A percentile compares a stretch with the other conserved stretches of the same genome.
Conservation (phyloP, 2,888 invertebrate species). For the Choristoneura rosaceana region DNA sequence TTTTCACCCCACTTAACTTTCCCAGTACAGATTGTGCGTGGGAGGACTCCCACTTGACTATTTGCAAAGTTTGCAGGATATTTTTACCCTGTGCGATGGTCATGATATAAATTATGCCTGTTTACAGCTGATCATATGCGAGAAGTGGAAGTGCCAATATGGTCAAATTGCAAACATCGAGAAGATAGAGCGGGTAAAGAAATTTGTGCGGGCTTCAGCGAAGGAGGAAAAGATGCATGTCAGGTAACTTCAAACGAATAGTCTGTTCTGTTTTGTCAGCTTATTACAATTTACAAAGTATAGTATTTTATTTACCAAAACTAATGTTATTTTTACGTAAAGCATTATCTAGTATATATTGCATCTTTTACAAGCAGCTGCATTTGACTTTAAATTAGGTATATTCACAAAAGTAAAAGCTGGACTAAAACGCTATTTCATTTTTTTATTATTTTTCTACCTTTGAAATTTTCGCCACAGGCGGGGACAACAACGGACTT, state of each 20-base stretch:
- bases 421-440: not conserved
- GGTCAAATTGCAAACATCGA: conserved; percentile 87
- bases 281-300: too few relatives aligned
- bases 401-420: not conserved
- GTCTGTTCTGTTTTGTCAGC: too few relatives aligned
- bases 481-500: not conserved
- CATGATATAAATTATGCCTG: conserved; percentile 21
- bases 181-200: conserved; percentile 88
- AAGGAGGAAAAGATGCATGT: conserved; percentile 94
- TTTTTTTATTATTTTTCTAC: not conserved
- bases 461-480: not conserved
- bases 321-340: too few relatives aligned
- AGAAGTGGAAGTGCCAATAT: conserved; percentile 91
- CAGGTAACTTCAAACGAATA: conserved; percentile 72
- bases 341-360: too few relatives aligned
- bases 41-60: conserved; percentile 12
- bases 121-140: conserved; percentile 91
- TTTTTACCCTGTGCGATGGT: conserved; percentile 1
- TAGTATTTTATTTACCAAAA: too few relatives aligned
- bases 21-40: not conserved
- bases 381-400: not conserved
- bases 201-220: conserved; percentile 90
- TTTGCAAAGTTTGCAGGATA: conserved; percentile 14
- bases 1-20: conserved; percentile 13
- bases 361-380: not conserved